Evolutionary conservation across 2,113 vertebrate species (phyloP), one percentile per base, ranked within the genome.

Genomic region (Vimba vimba): DNA sequence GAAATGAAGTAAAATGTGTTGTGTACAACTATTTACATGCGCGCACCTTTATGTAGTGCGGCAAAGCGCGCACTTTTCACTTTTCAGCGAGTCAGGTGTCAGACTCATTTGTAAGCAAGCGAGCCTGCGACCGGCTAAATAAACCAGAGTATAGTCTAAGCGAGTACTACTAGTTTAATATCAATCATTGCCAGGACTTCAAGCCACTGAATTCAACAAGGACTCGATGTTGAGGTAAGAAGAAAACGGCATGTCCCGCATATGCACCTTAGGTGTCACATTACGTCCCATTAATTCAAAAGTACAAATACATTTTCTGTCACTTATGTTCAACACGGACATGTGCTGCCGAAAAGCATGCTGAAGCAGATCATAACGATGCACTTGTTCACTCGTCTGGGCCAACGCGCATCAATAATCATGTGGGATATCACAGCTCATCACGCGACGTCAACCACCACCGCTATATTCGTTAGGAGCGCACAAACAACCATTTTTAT

Each of bases 301-400:
- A 66, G 79, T 50, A 47, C 36, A 30, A 4, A 27, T 4, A 36
- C 55, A 27, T 66, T 45, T 60, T 17, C 36, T 17, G 77, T 12
- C 9, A 36, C 6, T 2, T 30, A 23, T 64, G 76, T 45, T 55
- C 36, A 39, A 62, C 45, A n/a, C 4, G 8, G 8, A 19, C 36
- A 69, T 47, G 68, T 21, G 21, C 50, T 33, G 62, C 15, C 13
- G 33, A 36, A 25, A 64, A 82, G 43, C 33, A 12, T 23, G 87
- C 23, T 57, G 59, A 52, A 50, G 30, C 47, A 55, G 45, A 47
- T 64, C 77, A 25, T 47, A 84, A 17, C 3, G 59, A 87, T 79
- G 79, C 88, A 89, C 86, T 85, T 89, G 86, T 83, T 89, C 83
- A n/a, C 27, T 43, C 17, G 62, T 62, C 71, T 50, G 84, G 84